Percentiles rank a stretch among this genome's conserved stretches.
Conservation (phyloP, 2,888 invertebrate species). For the Mactromeris polynyma region DNA sequence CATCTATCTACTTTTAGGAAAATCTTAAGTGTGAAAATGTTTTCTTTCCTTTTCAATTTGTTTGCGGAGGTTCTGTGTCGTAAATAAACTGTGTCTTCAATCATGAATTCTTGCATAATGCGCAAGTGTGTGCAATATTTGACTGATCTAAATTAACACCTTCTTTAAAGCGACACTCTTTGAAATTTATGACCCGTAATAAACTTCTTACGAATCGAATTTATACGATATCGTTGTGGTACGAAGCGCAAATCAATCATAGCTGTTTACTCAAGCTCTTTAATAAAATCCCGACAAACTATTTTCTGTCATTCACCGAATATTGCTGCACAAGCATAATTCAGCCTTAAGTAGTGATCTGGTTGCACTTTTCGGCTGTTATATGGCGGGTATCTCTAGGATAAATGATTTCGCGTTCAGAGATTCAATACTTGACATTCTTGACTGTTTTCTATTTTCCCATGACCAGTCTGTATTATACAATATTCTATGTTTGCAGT, state of each 20-base stretch:
- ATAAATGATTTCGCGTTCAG: no score
- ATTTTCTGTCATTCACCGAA: not conserved
- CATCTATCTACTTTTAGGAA: no score
- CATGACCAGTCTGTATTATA: no score
- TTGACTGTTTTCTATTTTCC: no score
- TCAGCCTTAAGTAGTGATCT: no score
- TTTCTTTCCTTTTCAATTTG: no score
- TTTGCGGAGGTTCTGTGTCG: no score
- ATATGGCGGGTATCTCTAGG: no score
- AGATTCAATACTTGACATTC: no score
- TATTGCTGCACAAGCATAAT: not conserved
- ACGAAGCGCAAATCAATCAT: not conserved
- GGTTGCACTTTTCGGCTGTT: no score
- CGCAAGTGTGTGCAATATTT: not conserved
- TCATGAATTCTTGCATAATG: not conserved
- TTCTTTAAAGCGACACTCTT: not conserved
- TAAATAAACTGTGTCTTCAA: not conserved
- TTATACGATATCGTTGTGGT: slow-evolving; percentile 2
- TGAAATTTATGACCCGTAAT: slow-evolving; percentile 3
- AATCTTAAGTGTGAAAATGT: no score
- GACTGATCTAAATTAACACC: not conserved
- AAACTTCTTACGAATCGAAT: not conserved
- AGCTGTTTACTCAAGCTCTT: not conserved
- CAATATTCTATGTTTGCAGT: no score
- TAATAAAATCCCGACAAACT: not conserved